Percentiles rank a stretch among this genome's conserved stretches.
These are phyloP conservation scores for Crenuchus spilurus DNA, from an alignment of 2,797 vertebrate genomes.

Conservation along the genomic window DNA sequence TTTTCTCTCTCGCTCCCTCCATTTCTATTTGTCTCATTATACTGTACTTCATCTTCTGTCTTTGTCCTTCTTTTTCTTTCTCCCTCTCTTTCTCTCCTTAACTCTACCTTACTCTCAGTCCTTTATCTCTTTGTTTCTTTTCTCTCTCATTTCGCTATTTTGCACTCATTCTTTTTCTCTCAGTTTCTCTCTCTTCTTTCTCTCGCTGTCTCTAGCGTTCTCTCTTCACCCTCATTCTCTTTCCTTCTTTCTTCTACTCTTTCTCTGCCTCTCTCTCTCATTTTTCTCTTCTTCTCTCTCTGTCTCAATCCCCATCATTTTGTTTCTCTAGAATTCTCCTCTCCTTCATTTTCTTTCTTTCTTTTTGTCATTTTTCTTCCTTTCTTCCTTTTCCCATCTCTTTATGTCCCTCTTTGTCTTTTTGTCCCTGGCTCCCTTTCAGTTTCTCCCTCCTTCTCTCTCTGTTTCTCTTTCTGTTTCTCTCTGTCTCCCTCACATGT, in stretches of 20 bases:
- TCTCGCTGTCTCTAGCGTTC: not conserved
- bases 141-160: not conserved
- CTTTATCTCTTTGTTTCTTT: no score
- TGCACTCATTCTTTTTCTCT: not conserved
- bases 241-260: not conserved
- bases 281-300: not conserved
- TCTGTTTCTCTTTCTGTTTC: not conserved
- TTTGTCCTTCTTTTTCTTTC: slow-evolving; percentile 1
- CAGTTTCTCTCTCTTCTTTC: not conserved
- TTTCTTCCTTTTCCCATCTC: not conserved
- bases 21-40: no score
- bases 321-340: not conserved
- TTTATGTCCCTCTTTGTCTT: not conserved
- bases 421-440: not conserved
- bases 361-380: not conserved
- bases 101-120: not conserved
- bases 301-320: no score
- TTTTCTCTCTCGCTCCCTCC: not conserved
- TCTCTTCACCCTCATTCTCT: not conserved
- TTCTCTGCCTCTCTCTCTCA: no score
- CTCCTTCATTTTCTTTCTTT: not conserved
- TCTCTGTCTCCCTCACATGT: not conserved
- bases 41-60: no score
- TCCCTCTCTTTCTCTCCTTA: not conserved
- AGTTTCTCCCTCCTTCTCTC: not conserved